These are phyloP conservation scores for Myoxocephalus aenaeus DNA, from an alignment of 2,797 vertebrate species.

Conservation along the genomic window DNA sequence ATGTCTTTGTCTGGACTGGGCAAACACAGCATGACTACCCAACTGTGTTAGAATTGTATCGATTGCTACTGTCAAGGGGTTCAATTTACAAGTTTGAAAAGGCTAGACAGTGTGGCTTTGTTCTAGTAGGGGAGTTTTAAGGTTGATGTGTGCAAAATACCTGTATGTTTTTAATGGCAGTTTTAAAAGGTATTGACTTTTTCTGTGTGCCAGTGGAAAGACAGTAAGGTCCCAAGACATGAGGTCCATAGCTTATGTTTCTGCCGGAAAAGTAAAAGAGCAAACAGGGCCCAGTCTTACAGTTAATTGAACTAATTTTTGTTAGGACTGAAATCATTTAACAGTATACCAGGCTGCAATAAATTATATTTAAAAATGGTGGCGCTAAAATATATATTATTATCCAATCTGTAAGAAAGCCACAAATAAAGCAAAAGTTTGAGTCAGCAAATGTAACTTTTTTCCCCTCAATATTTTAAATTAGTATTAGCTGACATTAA, in stretches of 20 bases:
- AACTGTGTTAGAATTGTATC: constrained; percentile 29
- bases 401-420: neutral
- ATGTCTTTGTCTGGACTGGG: constrained; percentile 68
- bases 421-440: neutral
- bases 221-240: neutral
- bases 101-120: neutral
- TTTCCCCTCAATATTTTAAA: neutral
- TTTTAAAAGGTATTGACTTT: constrained; percentile 1
- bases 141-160: constrained; percentile 6
- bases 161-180: neutral
- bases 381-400: neutral
- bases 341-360: neutral
- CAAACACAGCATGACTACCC: constrained; percentile 41
- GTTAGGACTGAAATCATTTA: neutral
- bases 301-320: constrained; percentile 1
- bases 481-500: neutral
- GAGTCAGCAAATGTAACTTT: neutral
- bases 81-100: constrained; percentile 30
- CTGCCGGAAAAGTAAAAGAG: neutral
- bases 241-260: neutral
- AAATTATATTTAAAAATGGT: neutral
- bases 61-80: constrained; percentile 39
- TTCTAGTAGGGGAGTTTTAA: neutral
- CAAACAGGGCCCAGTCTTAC: neutral
- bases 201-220: neutral